Evolutionary conservation across 2,797 vertebrate species (phyloP).

Genomic region (Lacerta agilis): DNA sequence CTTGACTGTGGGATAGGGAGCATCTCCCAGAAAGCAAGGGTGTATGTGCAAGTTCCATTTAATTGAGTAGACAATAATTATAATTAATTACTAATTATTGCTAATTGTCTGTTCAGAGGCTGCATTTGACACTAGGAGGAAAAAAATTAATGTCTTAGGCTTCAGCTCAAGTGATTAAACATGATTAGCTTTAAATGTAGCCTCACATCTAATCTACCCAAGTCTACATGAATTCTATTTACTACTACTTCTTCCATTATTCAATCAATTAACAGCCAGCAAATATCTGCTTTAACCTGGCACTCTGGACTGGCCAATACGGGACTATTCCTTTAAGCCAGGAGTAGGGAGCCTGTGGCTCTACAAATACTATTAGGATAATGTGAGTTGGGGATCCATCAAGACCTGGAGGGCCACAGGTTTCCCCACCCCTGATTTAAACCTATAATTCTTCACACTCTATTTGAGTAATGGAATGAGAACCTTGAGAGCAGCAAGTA

Average conservation of each 20-base stretch:
- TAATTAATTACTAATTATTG: conserved; percentile 40
- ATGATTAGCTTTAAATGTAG: conserved; percentile 33
- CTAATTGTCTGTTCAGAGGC: conserved; percentile 27
- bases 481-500: background rate
- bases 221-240: conserved; percentile 43
- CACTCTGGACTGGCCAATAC: background rate
- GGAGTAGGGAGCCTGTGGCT: background rate
- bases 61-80: conserved; percentile 36
- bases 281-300: conserved; percentile 54
- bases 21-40: conserved; percentile 7
- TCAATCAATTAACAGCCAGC: conserved; percentile 44
- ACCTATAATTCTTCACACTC: background rate
- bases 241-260: conserved; percentile 33
- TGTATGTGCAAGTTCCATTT: conserved; percentile 11
- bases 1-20: background rate
- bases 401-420: too few species aligned
- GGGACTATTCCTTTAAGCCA: background rate
- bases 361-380: too few species aligned
- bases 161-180: conserved; percentile 17
- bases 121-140: background rate
- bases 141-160: conserved; percentile 8
- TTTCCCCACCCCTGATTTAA: background rate
- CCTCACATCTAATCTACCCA: conserved; percentile 24
- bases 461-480: background rate
- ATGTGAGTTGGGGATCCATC: too few species aligned